Base-by-base conservation (phyloP, 2,888 invertebrate species). In the Gymnocheta viridis region DNA sequence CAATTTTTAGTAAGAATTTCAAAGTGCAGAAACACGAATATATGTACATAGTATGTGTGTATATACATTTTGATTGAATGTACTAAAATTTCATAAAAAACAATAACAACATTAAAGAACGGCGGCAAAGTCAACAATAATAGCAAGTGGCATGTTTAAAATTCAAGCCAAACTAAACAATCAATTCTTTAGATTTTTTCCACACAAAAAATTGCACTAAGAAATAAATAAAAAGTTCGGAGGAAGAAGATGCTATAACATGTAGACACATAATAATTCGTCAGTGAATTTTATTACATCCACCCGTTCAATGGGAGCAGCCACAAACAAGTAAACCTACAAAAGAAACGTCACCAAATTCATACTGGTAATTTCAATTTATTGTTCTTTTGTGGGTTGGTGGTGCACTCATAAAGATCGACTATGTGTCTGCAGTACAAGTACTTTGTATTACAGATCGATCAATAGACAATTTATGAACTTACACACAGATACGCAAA, bases 381-480 rank as follows among this genome's bases (percentile, higher is more conserved):
- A 77, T 81, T 72, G 58, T 72, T 62, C 58, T 49, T 81, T 67
- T 74, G 49, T 74, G 41, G 78, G 66, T 51, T 66, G 82, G 47
- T 78, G 41, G 58, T 47, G 35, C 58, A 49, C 67, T 77, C 58
- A 38, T 47, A 49, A 54, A 38, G 19, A 69, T 76, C 41, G 22
- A 44, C 35, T 73, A 67, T 62, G 41, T 77, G 60, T 51, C 49
- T 54, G 66, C 47, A 38, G 69, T 47, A 54, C 60, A 76, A 35
- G 49, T 32, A 62, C 24, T 44, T 60, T 19, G 51, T 66, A 78
- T 74, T 67, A 58, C 35, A 73, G 72, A 70, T 83, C 78, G 86
- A 86, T 86, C 86, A 73, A 47, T 66, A 74, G 64, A 82, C 82
- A 82, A 86, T 86, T 87, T 86, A 86, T 79, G 86, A 86, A 85